phyloP scores from a whole-genome alignment of 1,140 invertebrate species.

The Drosophila parabipectinata region DNA sequence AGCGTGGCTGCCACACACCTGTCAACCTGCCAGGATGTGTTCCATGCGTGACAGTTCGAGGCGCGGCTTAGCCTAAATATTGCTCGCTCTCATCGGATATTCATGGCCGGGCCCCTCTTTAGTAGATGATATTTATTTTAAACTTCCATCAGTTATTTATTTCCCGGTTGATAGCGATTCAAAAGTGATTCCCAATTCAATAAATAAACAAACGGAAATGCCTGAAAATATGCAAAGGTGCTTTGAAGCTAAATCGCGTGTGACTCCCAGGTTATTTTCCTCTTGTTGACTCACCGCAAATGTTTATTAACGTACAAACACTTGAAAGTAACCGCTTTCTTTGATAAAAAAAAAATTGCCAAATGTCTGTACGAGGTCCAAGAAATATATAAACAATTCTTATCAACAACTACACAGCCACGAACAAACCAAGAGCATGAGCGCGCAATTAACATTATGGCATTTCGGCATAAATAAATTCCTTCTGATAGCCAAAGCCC shows the following conservation, averaged over 20 bases:
- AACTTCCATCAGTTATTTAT: slow-evolving; percentile 27
- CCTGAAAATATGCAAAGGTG: slow-evolving; percentile 21
- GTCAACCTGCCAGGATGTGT: slow-evolving; percentile 13
- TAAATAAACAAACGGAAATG: neutral
- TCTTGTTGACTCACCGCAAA: slow-evolving; percentile 31
- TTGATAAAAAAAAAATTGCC: slow-evolving; percentile 25
- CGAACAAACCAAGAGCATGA: slow-evolving; percentile 16
- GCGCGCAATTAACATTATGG: slow-evolving; percentile 41
- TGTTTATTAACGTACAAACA: slow-evolving; percentile 2
- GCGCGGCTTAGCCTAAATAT: slow-evolving; percentile 34
- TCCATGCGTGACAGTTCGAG: slow-evolving; percentile 38
- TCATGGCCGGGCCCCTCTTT: slow-evolving; percentile 28
- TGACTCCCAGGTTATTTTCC: slow-evolving; percentile 22
- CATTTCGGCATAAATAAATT: slow-evolving; percentile 36
- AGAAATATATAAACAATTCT: slow-evolving; percentile 39
- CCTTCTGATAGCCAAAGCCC: slow-evolving; percentile 14
- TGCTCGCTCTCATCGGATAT: slow-evolving; percentile 29
- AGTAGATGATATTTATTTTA: slow-evolving; percentile 19
- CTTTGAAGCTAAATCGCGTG: neutral
- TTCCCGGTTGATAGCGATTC: neutral
- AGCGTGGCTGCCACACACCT: slow-evolving; percentile 37
- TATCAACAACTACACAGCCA: slow-evolving; percentile 19
- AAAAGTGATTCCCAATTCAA: neutral
- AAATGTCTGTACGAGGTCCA: slow-evolving; percentile 3
- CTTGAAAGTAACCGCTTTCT: slow-evolving; percentile 46